phyloP scores from a whole-genome alignment of 2,797 vertebrate species.

The Anomalospiza imberbis region DNA sequence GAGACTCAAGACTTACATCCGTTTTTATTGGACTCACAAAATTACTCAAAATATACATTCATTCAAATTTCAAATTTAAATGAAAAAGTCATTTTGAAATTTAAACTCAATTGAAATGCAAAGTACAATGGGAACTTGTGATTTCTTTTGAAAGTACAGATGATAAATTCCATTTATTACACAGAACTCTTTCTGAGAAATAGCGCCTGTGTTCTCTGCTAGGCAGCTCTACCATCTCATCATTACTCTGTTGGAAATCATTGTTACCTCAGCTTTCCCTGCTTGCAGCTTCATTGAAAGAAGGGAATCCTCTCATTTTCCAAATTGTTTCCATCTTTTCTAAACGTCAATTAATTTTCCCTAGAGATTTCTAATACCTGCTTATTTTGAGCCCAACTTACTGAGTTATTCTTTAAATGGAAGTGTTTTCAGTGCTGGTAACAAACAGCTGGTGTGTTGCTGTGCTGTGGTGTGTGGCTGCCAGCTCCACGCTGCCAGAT shows the following conservation, averaged over 20 bases:
- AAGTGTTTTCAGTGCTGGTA: conserved; percentile 43
- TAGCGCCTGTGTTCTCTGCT: background rate
- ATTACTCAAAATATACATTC: background rate
- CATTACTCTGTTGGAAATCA: conserved; percentile 47
- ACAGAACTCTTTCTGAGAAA: background rate
- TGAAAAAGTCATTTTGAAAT: conserved; percentile 40
- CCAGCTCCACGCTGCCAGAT: background rate
- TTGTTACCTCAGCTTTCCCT: conserved; percentile 49
- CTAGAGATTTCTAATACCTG: conserved; percentile 50
- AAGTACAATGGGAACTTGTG: conserved; percentile 15
- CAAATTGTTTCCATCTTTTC: conserved; percentile 44
- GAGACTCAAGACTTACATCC: background rate
- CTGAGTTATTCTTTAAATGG: conserved; percentile 55
- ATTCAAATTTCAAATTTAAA: conserved; percentile 30
- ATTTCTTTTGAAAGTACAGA: conserved; percentile 21
- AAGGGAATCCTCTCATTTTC: conserved; percentile 59
- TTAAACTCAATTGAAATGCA: conserved; percentile 10
- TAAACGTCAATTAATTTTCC: conserved; percentile 61
- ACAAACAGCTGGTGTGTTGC: conserved; percentile 13
- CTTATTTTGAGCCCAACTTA: conserved; percentile 54
- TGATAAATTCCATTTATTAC: conserved; percentile 45
- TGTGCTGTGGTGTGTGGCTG: background rate
- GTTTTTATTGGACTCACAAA: background rate
- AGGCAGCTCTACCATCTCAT: conserved; percentile 56
- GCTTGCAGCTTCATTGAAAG: conserved; percentile 32